Percentiles rank a stretch among this genome's conserved stretches.
These are phyloP conservation scores for Geococcyx californianus DNA, from an alignment of 2,113 vertebrate species.

Conservation along the genomic window DNA sequence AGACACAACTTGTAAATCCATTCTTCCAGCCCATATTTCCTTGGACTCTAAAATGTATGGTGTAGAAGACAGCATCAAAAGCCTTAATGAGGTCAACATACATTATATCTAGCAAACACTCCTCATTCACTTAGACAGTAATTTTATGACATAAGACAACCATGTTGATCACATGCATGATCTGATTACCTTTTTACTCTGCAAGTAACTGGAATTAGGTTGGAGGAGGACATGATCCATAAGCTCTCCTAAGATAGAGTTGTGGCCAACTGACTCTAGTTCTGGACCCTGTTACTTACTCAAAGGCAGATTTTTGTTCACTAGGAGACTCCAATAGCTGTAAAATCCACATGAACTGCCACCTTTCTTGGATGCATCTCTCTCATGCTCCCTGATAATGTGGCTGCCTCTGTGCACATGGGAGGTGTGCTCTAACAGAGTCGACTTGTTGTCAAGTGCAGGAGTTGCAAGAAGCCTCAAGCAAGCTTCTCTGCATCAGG, in stretches of 20 bases:
- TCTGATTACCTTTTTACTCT: not conserved
- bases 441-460: not conserved
- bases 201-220: not conserved
- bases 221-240: not conserved
- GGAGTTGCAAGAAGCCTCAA: not conserved
- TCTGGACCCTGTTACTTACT: not conserved
- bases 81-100: not conserved
- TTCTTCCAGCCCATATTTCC: not conserved
- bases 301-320: not conserved
- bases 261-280: not conserved
- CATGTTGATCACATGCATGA: not conserved
- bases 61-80: not conserved
- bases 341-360: not conserved
- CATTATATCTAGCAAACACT: not conserved
- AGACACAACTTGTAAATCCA: not conserved
- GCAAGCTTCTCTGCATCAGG: too few species aligned
- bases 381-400: not conserved
- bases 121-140: not conserved
- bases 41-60: not conserved
- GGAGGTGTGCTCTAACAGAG: not conserved
- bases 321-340: not conserved
- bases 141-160: not conserved
- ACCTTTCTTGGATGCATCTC: not conserved
- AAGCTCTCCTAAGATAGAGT: not conserved
- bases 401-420: not conserved